Conservation (phyloP, 1,140 invertebrate species). For the Gyrodactylus bullatarudis region DNA sequence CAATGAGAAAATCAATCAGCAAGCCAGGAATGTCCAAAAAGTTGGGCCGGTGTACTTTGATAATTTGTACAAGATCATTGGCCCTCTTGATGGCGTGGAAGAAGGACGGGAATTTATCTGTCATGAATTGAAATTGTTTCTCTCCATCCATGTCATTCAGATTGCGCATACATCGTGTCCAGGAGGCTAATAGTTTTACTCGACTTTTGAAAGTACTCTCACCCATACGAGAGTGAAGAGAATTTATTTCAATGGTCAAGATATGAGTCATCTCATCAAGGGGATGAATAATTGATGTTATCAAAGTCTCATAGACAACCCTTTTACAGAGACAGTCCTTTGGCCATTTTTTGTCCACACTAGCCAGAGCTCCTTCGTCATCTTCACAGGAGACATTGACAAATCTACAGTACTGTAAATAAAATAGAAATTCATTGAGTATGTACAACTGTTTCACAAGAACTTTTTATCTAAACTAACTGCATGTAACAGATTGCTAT, state of each 20-base stretch:
- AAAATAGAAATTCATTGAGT: background rate
- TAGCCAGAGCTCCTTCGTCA: no score
- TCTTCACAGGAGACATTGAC: background rate
- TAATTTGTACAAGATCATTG: background rate
- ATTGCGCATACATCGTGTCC: background rate
- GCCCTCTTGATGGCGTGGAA: background rate
- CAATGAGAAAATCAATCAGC: background rate
- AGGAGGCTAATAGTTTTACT: background rate
- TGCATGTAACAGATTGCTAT: no score
- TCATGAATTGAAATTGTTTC: background rate
- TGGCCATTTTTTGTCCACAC: background rate
- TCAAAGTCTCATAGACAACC: background rate
- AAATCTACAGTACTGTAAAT: background rate
- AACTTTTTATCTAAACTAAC: no score
- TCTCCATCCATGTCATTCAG: background rate
- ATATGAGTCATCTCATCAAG: no score
- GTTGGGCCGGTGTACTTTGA: background rate
- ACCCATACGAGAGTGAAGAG: background rate
- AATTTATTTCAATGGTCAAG: background rate
- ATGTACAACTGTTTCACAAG: no score
- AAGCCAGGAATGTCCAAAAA: background rate
- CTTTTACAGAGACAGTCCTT: background rate
- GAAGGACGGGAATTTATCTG: background rate
- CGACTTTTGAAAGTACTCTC: background rate
- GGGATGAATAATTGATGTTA: background rate